These are phyloP conservation scores for Triplophysa dalaica DNA, from an alignment of 2,113 vertebrate genomes.

Conservation along the genomic window DNA sequence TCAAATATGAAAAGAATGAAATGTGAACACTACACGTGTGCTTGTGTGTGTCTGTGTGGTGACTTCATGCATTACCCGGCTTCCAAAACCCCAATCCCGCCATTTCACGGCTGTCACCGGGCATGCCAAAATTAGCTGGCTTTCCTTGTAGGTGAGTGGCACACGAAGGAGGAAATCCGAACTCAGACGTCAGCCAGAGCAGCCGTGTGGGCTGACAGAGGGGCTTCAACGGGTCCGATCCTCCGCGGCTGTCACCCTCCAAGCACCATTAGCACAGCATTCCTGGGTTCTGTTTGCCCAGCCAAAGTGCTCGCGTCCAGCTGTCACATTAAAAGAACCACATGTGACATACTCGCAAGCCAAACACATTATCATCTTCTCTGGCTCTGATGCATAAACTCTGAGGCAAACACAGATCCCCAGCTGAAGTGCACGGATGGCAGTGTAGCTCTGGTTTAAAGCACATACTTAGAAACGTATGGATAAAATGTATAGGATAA, in stretches of 20 bases:
- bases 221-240: conserved; percentile 34
- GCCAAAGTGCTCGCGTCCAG: conserved; percentile 44
- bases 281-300: conserved; percentile 12
- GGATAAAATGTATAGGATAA: no score
- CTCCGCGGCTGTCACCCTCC: conserved; percentile 46
- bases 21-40: conserved; percentile 5
- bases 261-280: conserved; percentile 51
- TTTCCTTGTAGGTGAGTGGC: conserved; percentile 51
- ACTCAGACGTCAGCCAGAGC: conserved; percentile 34
- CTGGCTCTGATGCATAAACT: conserved; percentile 44
- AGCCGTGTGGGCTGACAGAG: conserved; percentile 51
- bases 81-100: conserved; percentile 47
- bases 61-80: conserved; percentile 34
- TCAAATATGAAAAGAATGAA: background rate
- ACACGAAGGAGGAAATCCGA: conserved; percentile 38
- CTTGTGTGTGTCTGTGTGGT: conserved; percentile 20
- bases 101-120: conserved; percentile 51
- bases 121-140: conserved; percentile 53
- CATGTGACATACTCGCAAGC: conserved; percentile 19
- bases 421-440: background rate
- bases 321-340: conserved; percentile 44
- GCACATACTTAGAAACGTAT: no score
- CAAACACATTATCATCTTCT: conserved; percentile 40
- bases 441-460: background rate
- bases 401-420: conserved; percentile 30